Evolutionary conservation across 2,113 vertebrate genomes (phyloP).

Genomic region (Tachysurus fulvidraco): DNA sequence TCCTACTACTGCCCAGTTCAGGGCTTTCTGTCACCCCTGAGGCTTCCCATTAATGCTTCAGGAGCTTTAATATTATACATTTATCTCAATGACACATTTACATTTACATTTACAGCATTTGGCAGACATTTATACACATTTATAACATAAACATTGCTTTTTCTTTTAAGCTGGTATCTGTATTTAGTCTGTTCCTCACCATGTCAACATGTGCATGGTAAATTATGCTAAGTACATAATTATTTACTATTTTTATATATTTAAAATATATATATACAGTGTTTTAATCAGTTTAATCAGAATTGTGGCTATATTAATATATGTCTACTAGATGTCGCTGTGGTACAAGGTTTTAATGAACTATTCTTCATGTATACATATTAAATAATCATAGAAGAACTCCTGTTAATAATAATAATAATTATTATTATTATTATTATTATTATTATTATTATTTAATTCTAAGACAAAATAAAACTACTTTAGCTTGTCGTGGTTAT

Average conservation of each 20-base stretch:
- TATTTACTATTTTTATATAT: neutral
- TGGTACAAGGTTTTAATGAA: neutral
- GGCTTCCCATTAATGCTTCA: neutral
- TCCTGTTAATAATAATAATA: no score
- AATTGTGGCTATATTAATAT: neutral
- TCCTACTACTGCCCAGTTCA: neutral
- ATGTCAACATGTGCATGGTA: neutral
- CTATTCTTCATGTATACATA: neutral
- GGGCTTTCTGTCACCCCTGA: neutral
- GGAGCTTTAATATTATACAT: neutral
- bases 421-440: neutral
- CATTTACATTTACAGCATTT: no score
- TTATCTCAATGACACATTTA: no score
- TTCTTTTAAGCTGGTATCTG: neutral
- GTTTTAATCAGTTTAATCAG: neutral
- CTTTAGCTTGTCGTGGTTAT: neutral
- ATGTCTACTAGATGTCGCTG: neutral
- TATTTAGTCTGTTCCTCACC: neutral
- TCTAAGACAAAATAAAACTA: neutral
- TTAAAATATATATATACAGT: neutral
- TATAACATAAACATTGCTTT: neutral
- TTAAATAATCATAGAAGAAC: neutral
- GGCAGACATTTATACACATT: no score
- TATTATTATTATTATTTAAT: neutral
- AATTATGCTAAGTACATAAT: neutral